phyloP scores from a whole-genome alignment of 2,113 vertebrate species.

The Odontophorus gujanensis region DNA sequence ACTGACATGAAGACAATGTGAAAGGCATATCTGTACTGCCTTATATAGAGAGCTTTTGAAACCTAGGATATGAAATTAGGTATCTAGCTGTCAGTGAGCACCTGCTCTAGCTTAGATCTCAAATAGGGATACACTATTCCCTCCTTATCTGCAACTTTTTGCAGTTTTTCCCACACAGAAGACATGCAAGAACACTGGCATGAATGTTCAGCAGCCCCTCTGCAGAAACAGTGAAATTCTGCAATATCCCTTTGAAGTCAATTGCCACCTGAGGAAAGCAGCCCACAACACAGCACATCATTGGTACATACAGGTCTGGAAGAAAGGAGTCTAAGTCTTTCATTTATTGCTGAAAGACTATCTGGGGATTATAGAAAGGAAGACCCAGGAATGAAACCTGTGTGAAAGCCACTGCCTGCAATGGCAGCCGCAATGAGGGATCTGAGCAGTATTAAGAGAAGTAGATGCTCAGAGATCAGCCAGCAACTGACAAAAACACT shows the following conservation, averaged over 20 bases:
- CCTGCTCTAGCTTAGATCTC: neutral
- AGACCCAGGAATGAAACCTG: neutral
- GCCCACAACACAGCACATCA: neutral
- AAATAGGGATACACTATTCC: neutral
- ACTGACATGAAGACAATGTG: neutral
- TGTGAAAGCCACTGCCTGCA: neutral
- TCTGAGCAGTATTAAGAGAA: neutral
- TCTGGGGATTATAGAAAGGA: neutral
- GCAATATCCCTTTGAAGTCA: neutral
- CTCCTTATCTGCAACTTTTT: neutral
- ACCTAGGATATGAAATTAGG: neutral
- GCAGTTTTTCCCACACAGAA: neutral
- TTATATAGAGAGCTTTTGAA: neutral
- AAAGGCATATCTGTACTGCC: neutral
- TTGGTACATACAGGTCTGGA: accelerated
- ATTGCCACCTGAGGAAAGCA: neutral
- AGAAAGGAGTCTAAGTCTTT: neutral
- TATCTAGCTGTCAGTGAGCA: neutral
- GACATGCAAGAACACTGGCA: neutral
- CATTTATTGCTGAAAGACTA: neutral
- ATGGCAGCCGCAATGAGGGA: neutral
- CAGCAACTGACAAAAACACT: neutral
- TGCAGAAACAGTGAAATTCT: neutral
- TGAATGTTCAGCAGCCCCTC: neutral
- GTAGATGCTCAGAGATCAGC: neutral